phyloP scores from a whole-genome alignment of 2,113 vertebrate species.

The Chaetops frenatus region DNA sequence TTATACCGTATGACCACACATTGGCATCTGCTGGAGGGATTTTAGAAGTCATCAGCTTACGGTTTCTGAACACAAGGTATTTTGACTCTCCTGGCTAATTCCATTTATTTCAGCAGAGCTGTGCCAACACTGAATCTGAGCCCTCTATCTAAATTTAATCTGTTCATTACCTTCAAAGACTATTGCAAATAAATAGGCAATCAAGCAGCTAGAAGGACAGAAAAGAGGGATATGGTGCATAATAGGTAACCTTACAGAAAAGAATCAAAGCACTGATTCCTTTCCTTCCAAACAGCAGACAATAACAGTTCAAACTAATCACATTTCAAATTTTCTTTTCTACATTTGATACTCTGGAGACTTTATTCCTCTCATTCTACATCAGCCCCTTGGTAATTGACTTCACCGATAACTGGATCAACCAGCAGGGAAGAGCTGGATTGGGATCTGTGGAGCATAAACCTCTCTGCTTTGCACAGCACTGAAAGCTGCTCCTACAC shows the following conservation, averaged over 20 bases:
- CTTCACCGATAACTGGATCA: not conserved
- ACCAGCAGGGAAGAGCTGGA: not conserved
- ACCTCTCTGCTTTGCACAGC: not conserved
- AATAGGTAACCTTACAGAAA: not conserved
- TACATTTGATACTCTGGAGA: not conserved
- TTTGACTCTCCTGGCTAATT: conserved; percentile 41
- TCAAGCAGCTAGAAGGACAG: conserved; percentile 23
- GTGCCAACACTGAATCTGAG: conserved; percentile 26
- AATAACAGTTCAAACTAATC: conserved; percentile 26
- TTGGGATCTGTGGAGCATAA: not conserved
- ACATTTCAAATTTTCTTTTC: conserved; percentile 14
- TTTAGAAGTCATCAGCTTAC: conserved; percentile 1
- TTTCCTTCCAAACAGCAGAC: conserved; percentile 41
- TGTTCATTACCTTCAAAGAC: conserved; percentile 48
- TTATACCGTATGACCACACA: not conserved
- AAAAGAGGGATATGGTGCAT: not conserved
- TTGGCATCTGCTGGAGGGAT: not conserved
- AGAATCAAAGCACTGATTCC: conserved; percentile 12
- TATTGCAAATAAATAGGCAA: conserved; percentile 57
- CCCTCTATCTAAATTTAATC: conserved; percentile 51
- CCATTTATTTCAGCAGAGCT: conserved; percentile 28
- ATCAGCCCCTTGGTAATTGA: not conserved
- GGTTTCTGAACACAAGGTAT: conserved; percentile 7
- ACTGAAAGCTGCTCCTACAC: not conserved
- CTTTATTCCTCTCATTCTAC: not conserved